Base-by-base conservation (phyloP, 2,888 invertebrate genomes). In the Amorpha juglandis region DNA sequence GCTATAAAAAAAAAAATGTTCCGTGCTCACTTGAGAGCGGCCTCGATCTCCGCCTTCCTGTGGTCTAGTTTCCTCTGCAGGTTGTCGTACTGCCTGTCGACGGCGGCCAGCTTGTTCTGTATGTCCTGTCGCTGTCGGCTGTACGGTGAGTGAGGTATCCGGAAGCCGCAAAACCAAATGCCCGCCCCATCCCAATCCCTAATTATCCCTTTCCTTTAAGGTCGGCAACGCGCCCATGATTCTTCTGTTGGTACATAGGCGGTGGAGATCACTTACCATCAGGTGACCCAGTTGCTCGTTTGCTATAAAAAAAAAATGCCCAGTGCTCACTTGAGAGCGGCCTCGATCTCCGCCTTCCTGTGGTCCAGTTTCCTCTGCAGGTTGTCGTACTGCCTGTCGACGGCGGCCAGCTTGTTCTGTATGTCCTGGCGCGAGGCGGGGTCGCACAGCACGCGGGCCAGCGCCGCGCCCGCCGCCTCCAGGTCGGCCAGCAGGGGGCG, bases 351-450 rank as follows among this genome's bases (percentile, higher is more conserved):
- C 0, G 98, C 98, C 88, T 98, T 98, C 79, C 95, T 95, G 76
- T 97, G 96, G 84, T 98, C 98, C 14, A 98, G 91, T 88, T 98
- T 98, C 94, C 97, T 96, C 81, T 98, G 98, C 74, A 98, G 91
- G 64, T 97, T 97, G 81, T 96, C 96, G 82, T 98, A 98, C 80
- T 98, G 96, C 63, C 98, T 95, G 21, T 96, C 98, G n/a, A 98
- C 95, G 1, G 97, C 96, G 0, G 96, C 95, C 65, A 99, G 94
- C 83, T 98, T 98, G 73, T 95, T 96, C 88, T 97, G 97, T 58
- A 99, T 97, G 90, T 99, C 99, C 55, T 97, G 97, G 63, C 97
- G 95, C 0, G 98, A 97, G 0, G 98, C 97, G 0, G 98, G 96
- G 90, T 99, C 99, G 33, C 98, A 97, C 48, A 99, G 92, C 45